phyloP scores from a whole-genome alignment of 1,140 invertebrate genomes.

The Calosoma granatense region DNA sequence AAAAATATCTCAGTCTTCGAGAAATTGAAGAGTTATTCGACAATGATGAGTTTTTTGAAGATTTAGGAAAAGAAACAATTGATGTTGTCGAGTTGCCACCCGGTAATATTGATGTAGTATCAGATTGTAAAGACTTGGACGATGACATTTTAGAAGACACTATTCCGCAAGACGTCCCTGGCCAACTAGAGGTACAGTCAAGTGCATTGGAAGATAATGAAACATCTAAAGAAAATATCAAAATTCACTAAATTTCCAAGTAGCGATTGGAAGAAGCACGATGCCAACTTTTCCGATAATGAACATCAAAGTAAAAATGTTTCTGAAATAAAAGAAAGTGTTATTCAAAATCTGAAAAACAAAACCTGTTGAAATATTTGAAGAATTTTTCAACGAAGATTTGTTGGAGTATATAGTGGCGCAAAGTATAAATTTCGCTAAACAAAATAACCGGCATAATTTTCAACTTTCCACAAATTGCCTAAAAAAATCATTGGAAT shows the following conservation, averaged over 20 bases:
- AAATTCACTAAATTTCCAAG: neutral
- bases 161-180: neutral
- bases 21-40: no score
- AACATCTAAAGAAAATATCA: neutral
- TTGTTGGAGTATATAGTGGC: neutral
- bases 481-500: constrained; percentile 4
- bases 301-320: neutral
- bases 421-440: constrained; percentile 5
- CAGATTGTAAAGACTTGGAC: no score
- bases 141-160: neutral
- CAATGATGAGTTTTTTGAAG: neutral
- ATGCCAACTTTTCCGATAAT: neutral
- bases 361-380: constrained; percentile 1
- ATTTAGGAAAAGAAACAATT: neutral
- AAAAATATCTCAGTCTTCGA: no score
- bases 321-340: neutral
- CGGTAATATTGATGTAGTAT: neutral
- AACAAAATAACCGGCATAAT: constrained; percentile 2
- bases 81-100: neutral
- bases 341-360: neutral
- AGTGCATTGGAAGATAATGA: neutral
- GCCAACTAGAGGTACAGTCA: neutral
- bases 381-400: neutral
- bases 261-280: neutral
- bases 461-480: neutral